Evolutionary conservation across 2,113 vertebrate species (phyloP).

Genomic region (Diphyllodes magnificus): DNA sequence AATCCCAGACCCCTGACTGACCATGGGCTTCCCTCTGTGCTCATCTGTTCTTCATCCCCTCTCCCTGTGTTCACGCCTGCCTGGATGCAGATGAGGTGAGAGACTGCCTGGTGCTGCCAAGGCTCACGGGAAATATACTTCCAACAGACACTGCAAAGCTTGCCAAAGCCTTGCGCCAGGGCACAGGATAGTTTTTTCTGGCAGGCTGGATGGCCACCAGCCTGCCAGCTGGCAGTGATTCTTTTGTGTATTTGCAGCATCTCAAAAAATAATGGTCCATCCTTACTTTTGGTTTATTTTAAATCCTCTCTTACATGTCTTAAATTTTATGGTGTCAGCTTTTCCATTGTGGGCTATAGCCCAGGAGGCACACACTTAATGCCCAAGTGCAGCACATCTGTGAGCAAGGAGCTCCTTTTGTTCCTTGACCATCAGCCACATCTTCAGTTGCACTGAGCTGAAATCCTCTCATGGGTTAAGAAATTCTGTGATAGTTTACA

Average conservation of each 20-base stretch:
- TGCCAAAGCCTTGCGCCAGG: background rate
- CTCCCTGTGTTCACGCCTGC: background rate
- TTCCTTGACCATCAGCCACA: background rate
- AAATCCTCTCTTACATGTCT: background rate
- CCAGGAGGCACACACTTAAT: fast-evolving
- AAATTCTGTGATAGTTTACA: background rate
- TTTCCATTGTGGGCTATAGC: background rate
- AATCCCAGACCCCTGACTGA: background rate
- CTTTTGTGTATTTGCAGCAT: background rate
- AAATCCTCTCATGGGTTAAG: background rate
- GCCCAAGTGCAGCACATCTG: background rate
- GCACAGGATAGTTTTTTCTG: slow-evolving; percentile 23
- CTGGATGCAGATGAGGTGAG: background rate
- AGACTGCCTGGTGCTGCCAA: background rate
- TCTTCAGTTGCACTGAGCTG: background rate
- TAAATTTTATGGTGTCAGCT: background rate
- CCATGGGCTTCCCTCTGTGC: background rate
- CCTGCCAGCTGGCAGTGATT: slow-evolving; percentile 10
- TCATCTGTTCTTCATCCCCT: background rate
- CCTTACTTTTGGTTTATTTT: background rate
- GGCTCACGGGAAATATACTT: background rate
- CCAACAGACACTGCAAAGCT: background rate
- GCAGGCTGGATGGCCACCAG: background rate
- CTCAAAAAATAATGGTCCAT: background rate
- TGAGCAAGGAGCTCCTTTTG: background rate